These are phyloP conservation scores for Charina bottae DNA, from an alignment of 2,113 vertebrate species.

Conservation along the genomic window DNA sequence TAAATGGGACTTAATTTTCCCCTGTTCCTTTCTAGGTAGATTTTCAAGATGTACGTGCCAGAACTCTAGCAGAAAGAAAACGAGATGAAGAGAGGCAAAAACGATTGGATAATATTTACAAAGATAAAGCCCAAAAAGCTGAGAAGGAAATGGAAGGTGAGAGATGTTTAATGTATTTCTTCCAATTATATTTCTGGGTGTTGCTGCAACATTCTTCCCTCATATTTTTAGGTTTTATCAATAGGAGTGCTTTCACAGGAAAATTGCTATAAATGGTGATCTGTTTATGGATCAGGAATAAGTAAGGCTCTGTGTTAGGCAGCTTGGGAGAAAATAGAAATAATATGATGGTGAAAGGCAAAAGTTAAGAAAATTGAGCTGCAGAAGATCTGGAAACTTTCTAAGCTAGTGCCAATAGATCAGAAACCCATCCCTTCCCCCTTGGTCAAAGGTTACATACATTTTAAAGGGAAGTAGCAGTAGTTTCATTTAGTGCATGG, in stretches of 20 bases:
- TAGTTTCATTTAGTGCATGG: too few relatives aligned
- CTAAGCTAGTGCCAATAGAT: neutral
- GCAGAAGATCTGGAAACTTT: neutral
- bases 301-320: neutral
- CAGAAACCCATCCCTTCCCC: neutral
- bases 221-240: neutral
- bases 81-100: slow-evolving; percentile 85
- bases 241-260: neutral
- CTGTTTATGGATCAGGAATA: neutral
- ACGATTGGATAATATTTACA: slow-evolving; percentile 84
- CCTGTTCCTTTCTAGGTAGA: slow-evolving; percentile 81
- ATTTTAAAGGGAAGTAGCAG: neutral
- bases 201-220: neutral
- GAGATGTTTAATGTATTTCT: neutral
- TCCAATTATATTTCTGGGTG: neutral
- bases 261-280: neutral
- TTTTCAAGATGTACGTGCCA: slow-evolving; percentile 84
- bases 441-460: neutral
- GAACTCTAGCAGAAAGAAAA: slow-evolving; percentile 83
- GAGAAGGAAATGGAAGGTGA: slow-evolving; percentile 87
- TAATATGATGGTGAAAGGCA: neutral
- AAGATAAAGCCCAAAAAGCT: slow-evolving; percentile 81
- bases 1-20: neutral
- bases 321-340: neutral
- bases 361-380: neutral